These are phyloP conservation scores for Limnephilus marmoratus DNA, from an alignment of 2,888 invertebrate species.

Conservation along the genomic window DNA sequence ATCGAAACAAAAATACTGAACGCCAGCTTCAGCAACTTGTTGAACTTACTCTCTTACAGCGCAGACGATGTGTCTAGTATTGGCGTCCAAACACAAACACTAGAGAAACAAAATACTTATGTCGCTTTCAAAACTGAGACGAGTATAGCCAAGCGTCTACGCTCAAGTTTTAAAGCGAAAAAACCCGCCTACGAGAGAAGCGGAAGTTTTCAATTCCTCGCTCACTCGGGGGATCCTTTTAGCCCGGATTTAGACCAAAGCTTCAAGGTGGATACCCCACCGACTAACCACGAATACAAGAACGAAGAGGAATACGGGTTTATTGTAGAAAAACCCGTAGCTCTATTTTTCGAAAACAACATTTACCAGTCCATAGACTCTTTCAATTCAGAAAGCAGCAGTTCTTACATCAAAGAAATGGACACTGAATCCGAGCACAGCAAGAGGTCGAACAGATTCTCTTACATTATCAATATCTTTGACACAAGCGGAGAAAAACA, in stretches of 20 bases:
- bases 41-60: slow-evolving; percentile 25
- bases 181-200: slow-evolving; percentile 21
- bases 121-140: not conserved
- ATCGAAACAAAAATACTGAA: slow-evolving; percentile 27
- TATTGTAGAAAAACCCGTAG: not conserved
- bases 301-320: not conserved
- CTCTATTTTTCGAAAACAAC: slow-evolving; percentile 27
- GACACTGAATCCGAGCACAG: not conserved
- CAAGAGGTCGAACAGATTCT: slow-evolving; percentile 16
- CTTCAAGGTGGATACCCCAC: not conserved
- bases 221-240: not conserved
- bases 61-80: slow-evolving; percentile 18
- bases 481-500: slow-evolving; percentile 19
- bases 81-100: not conserved
- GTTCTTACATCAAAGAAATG: slow-evolving; percentile 6
- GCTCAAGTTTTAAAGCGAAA: slow-evolving; percentile 22
- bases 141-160: slow-evolving; percentile 7
- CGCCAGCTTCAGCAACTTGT: slow-evolving; percentile 8
- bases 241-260: not conserved
- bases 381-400: slow-evolving; percentile 25
- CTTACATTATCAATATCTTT: slow-evolving; percentile 27
- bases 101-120: slow-evolving; percentile 21
- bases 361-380: slow-evolving; percentile 29
- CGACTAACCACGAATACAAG: not conserved
- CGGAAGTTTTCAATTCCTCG: slow-evolving; percentile 34